Evolutionary conservation across 2,888 invertebrate genomes (phyloP).

Genomic region (Pseudanteris insignis): DNA sequence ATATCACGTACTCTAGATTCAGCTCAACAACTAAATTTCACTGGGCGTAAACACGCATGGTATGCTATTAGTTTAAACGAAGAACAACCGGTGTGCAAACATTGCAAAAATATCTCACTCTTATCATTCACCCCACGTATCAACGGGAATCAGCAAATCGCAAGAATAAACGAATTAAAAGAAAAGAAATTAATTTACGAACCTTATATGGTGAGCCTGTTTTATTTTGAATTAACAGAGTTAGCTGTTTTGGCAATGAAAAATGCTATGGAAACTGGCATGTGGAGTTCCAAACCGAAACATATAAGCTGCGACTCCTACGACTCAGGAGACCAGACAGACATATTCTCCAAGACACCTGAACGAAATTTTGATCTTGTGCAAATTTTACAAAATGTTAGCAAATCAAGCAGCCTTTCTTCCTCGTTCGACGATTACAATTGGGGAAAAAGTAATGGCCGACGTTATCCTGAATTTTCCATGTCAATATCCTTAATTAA

Average conservation of each 20-base stretch:
- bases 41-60: constrained; percentile 88
- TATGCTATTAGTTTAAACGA: constrained; percentile 82
- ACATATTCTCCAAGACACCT: constrained; percentile 71
- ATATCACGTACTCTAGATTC: constrained; percentile 76
- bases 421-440: constrained; percentile 55
- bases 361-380: constrained; percentile 75
- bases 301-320: constrained; percentile 77
- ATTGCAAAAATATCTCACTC: constrained; percentile 80
- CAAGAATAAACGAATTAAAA: constrained; percentile 66
- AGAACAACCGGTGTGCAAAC: constrained; percentile 77
- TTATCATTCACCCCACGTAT: constrained; percentile 75
- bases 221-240: constrained; percentile 82
- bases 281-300: constrained; percentile 78
- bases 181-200: constrained; percentile 49
- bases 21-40: constrained; percentile 79
- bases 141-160: constrained; percentile 65
- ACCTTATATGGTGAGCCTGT: constrained; percentile 69
- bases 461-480: constrained; percentile 54
- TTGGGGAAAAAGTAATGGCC: constrained; percentile 57
- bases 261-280: constrained; percentile 68
- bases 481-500: constrained; percentile 67
- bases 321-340: not conserved
- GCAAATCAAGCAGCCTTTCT: constrained; percentile 38
- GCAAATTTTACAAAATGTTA: constrained; percentile 43
- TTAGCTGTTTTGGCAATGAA: constrained; percentile 59